phyloP scores from a whole-genome alignment of 2,797 vertebrate genomes.

The Phaenicophaeus curvirostris region DNA sequence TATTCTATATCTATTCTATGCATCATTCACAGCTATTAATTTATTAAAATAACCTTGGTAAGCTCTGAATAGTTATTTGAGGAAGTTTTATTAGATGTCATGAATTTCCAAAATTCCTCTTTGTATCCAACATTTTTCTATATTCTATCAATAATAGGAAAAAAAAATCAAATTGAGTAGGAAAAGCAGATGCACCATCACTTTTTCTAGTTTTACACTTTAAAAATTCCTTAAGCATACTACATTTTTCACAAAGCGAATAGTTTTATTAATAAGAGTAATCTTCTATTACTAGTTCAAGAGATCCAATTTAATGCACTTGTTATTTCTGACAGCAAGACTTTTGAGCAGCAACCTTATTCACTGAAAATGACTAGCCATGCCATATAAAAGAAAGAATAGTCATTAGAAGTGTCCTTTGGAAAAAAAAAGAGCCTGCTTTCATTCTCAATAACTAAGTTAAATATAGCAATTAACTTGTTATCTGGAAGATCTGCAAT shows the following conservation, averaged over 20 bases:
- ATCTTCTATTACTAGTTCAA: constrained; percentile 54
- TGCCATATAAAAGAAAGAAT: not conserved
- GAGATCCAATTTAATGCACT: constrained; percentile 37
- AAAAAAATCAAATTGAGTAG: not conserved
- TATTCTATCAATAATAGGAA: not conserved
- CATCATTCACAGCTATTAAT: not conserved
- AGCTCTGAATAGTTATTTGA: not conserved
- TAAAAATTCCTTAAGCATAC: not conserved
- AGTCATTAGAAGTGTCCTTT: constrained; percentile 16
- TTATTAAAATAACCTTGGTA: not conserved
- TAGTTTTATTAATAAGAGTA: constrained; percentile 47
- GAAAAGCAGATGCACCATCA: not conserved
- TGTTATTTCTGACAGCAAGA: constrained; percentile 57
- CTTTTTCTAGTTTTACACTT: not conserved
- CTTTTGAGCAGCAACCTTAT: constrained; percentile 12
- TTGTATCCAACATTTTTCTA: not conserved
- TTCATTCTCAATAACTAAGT: constrained; percentile 56
- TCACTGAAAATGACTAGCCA: not conserved
- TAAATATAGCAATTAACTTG: constrained; percentile 67
- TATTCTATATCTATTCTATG: not conserved
- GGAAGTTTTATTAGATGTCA: not conserved
- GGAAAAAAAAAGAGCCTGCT: not conserved
- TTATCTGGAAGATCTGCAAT: constrained; percentile 51
- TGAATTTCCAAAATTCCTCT: not conserved
- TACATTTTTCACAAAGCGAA: not conserved